phyloP scores from a whole-genome alignment of 2,113 vertebrate species.

The Sciurus niger region DNA sequence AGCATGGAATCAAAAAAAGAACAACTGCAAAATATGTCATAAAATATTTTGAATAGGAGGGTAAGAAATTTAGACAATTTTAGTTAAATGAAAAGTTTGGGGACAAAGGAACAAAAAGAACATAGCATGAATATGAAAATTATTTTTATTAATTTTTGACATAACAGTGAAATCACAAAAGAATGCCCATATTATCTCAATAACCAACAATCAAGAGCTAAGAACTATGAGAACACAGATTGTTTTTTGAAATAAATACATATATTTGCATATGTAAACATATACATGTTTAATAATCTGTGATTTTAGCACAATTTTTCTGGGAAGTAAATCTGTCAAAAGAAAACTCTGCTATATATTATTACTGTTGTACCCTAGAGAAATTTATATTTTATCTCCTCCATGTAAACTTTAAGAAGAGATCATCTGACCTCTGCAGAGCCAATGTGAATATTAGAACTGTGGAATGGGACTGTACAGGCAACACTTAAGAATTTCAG shows the following conservation, averaged over 20 bases:
- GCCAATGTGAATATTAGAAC: not conserved
- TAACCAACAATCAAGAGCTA: not conserved
- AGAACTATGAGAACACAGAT: not conserved
- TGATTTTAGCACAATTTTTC: not conserved
- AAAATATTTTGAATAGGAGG: not conserved
- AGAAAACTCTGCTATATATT: not conserved
- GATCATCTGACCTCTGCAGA: not conserved
- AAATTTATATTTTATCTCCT: not conserved
- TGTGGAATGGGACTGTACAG: not conserved
- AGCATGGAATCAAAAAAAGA: not conserved
- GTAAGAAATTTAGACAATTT: not conserved
- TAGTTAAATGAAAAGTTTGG: not conserved
- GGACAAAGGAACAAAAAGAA: not conserved
- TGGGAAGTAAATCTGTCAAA: not conserved
- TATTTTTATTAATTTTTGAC: constrained; percentile 16
- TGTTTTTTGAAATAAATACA: not conserved
- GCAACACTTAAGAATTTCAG: not conserved
- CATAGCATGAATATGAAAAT: not conserved
- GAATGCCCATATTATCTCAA: not conserved
- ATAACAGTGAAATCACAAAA: not conserved
- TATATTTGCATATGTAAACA: not conserved
- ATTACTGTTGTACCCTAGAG: not conserved
- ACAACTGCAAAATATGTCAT: not conserved
- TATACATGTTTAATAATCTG: not conserved
- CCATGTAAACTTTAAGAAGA: not conserved